Conservation (phyloP, 2,888 invertebrate genomes). For the Euplexia lucipara region DNA sequence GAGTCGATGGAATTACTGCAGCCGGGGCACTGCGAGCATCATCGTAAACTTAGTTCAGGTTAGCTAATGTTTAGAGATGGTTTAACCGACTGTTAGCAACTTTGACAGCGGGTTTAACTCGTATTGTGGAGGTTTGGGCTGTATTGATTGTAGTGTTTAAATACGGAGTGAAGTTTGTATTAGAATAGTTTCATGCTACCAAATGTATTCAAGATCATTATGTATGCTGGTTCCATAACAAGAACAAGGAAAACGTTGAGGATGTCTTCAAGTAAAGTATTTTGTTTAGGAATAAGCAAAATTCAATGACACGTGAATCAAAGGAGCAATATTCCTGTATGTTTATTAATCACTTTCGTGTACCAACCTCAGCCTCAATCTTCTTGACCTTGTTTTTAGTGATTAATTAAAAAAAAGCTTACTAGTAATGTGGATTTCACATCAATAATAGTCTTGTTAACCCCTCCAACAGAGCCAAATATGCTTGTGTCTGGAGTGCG, state of each 20-base stretch:
- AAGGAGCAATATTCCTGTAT: no score
- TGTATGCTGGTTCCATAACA: not conserved
- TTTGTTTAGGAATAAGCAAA: not conserved
- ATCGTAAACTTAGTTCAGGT: slow-evolving; percentile 80
- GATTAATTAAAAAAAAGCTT: no score
- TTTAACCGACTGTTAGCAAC: slow-evolving; percentile 72
- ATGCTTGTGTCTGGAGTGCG: no score
- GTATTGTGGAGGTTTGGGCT: slow-evolving; percentile 47
- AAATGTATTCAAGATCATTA: not conserved
- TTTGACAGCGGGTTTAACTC: slow-evolving; percentile 61
- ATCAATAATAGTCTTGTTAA: no score
- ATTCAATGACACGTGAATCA: not conserved
- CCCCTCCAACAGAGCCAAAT: no score
- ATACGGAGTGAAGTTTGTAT: slow-evolving; percentile 33
- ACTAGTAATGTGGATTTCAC: no score
- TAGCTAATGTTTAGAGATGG: slow-evolving; percentile 74
- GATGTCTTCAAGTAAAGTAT: not conserved
- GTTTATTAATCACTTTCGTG: no score
- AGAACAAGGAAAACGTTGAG: not conserved
- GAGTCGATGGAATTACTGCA: slow-evolving; percentile 79
- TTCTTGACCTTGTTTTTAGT: no score
- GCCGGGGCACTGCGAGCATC: slow-evolving; percentile 67
- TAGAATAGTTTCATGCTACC: slow-evolving; percentile 15
- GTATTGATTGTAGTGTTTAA: slow-evolving; percentile 57
- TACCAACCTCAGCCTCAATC: no score